A percentile compares a stretch with the other conserved stretches of the same genome.
Conservation (phyloP, 2,888 invertebrate species). For the Aspidiotus rigidus region DNA sequence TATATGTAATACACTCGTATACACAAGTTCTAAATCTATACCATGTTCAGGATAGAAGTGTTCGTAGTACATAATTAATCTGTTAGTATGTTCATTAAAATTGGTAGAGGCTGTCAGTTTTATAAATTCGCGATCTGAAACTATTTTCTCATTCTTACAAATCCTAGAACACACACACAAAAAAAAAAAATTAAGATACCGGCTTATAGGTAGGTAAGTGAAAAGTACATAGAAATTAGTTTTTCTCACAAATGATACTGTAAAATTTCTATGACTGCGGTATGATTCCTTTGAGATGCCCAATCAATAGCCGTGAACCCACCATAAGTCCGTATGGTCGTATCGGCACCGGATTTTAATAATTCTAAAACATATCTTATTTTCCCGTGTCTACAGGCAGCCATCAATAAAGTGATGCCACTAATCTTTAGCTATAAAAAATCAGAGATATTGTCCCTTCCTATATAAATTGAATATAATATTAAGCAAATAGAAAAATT, state of each 20-base stretch:
- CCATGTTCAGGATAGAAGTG: constrained; percentile 26
- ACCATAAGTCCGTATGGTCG: constrained; percentile 39
- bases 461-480: too few species aligned
- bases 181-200: background rate
- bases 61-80: constrained; percentile 20
- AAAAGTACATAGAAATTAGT: background rate
- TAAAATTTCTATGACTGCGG: constrained; percentile 7
- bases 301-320: constrained; percentile 18
- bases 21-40: constrained; percentile 15
- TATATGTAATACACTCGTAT: constrained; percentile 8
- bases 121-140: constrained; percentile 22
- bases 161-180: constrained; percentile 7
- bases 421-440: constrained; percentile 40
- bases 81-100: constrained; percentile 15
- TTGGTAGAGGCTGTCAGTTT: constrained; percentile 19
- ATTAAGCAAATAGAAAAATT: background rate
- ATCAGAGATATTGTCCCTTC: background rate
- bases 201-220: too few species aligned
- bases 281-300: constrained; percentile 14
- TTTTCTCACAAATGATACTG: constrained; percentile 20
- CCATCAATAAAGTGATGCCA: constrained; percentile 65
- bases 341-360: constrained; percentile 59
- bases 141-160: constrained; percentile 26
- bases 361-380: constrained; percentile 59
- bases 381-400: constrained; percentile 64